These are phyloP conservation scores for Pomatostomus ruficeps DNA, from an alignment of 2,113 vertebrate species.

Conservation along the genomic window DNA sequence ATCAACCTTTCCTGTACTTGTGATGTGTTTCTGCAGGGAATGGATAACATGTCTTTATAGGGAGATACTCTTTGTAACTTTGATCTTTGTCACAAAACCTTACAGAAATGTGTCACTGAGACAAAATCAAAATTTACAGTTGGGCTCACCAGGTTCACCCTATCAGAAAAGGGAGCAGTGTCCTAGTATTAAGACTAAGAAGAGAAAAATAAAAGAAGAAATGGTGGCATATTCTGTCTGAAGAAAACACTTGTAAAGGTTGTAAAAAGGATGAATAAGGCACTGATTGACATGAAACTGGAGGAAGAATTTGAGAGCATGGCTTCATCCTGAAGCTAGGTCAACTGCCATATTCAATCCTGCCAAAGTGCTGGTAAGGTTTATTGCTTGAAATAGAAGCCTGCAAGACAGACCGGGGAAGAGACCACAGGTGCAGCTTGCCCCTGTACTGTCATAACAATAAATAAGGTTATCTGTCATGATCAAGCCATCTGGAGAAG, in stretches of 20 bases:
- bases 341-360: background rate
- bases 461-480: conserved; percentile 59
- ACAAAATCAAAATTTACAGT: background rate
- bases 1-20: background rate
- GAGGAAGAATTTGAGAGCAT: background rate
- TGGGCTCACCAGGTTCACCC: background rate
- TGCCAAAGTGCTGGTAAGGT: background rate
- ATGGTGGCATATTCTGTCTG: background rate
- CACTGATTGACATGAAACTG: background rate
- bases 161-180: background rate
- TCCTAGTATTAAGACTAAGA: background rate
- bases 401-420: background rate
- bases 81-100: background rate
- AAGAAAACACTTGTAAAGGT: background rate
- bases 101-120: background rate
- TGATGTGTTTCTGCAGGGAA: background rate
- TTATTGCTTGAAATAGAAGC: background rate
- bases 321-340: background rate
- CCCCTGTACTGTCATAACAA: conserved; percentile 29
- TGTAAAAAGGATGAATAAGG: background rate
- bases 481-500: conserved; percentile 34
- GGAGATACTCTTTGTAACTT: background rate
- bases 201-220: background rate
- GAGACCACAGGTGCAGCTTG: conserved; percentile 39
- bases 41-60: background rate